These are phyloP conservation scores for Hiodon alosoides DNA, from an alignment of 2,113 vertebrate genomes.

Conservation along the genomic window DNA sequence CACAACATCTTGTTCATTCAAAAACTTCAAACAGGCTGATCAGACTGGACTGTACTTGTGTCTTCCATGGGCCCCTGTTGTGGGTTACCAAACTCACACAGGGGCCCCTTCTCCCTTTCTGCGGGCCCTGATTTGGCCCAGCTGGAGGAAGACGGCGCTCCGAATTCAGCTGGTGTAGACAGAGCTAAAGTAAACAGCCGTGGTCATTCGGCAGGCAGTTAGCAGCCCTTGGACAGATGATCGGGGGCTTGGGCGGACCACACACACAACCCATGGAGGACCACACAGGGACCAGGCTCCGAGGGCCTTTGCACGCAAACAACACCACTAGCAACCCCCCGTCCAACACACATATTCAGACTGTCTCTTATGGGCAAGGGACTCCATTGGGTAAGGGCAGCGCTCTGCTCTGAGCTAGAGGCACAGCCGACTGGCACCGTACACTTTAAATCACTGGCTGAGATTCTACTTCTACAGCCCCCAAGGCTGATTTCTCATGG, in stretches of 20 bases:
- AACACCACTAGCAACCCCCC: slow-evolving; percentile 20
- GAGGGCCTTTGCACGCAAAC: slow-evolving; percentile 70
- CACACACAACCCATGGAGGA: slow-evolving; percentile 80
- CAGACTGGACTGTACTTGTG: slow-evolving; percentile 39
- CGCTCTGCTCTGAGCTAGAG: slow-evolving; percentile 38
- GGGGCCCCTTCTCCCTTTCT: slow-evolving; percentile 40
- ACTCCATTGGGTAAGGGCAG: slow-evolving; percentile 47
- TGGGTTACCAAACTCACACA: slow-evolving; percentile 44
- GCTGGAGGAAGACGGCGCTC: slow-evolving; percentile 92
- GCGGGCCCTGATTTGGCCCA: slow-evolving; percentile 85
- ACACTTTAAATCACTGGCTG: neutral
- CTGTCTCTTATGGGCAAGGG: slow-evolving; percentile 36
- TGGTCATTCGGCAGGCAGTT: slow-evolving; percentile 94
- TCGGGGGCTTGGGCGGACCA: slow-evolving; percentile 85
- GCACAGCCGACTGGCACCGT: slow-evolving; percentile 51
- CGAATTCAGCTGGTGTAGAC: slow-evolving; percentile 91
- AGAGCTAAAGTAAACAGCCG: slow-evolving; percentile 98
- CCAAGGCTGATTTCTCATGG: neutral
- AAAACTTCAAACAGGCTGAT: slow-evolving; percentile 32
- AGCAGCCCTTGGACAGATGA: slow-evolving; percentile 98
- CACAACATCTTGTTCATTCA: slow-evolving; percentile 30
- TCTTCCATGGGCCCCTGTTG: slow-evolving; percentile 40
- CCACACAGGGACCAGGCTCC: slow-evolving; percentile 83
- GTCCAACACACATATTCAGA: slow-evolving; percentile 46
- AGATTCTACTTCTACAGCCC: neutral